Evolutionary conservation across 2,797 vertebrate genomes (phyloP).

Genomic region (Intellagama lesueurii): DNA sequence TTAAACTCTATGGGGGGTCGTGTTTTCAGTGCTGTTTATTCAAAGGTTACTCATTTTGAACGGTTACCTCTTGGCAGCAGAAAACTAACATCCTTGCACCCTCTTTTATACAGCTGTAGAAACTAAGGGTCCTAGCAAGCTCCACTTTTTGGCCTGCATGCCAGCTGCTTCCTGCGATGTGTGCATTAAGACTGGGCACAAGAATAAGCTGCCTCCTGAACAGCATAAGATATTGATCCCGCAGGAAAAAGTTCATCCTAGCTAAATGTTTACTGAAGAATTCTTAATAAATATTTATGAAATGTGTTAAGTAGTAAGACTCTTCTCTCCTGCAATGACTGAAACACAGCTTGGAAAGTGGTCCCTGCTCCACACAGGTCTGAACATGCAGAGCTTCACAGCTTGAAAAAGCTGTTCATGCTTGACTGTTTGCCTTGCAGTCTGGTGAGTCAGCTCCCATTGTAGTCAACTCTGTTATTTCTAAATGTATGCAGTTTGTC

Average conservation of each 20-base stretch:
- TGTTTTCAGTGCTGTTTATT: too few relatives aligned
- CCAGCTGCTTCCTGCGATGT: neutral
- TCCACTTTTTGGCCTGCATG: too few relatives aligned
- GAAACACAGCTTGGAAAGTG: neutral
- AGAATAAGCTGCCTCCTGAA: neutral
- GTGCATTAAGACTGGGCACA: neutral
- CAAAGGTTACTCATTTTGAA: neutral
- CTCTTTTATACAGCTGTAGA: neutral
- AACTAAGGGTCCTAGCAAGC: neutral
- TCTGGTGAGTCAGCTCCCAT: neutral
- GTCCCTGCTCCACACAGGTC: neutral
- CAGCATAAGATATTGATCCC: neutral
- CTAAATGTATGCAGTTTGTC: neutral
- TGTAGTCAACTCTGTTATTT: neutral
- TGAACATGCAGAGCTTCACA: neutral
- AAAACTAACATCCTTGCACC: neutral
- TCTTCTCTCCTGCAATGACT: neutral
- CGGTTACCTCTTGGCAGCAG: too few relatives aligned
- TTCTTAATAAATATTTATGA: neutral
- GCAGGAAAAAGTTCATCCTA: neutral
- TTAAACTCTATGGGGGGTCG: too few relatives aligned
- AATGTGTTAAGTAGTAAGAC: too few relatives aligned
- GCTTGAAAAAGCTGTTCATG: neutral
- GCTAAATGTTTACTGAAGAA: neutral
- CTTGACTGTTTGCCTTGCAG: neutral